phyloP scores from a whole-genome alignment of 2,888 invertebrate genomes.

The Drosophila pseudotalamancana region DNA sequence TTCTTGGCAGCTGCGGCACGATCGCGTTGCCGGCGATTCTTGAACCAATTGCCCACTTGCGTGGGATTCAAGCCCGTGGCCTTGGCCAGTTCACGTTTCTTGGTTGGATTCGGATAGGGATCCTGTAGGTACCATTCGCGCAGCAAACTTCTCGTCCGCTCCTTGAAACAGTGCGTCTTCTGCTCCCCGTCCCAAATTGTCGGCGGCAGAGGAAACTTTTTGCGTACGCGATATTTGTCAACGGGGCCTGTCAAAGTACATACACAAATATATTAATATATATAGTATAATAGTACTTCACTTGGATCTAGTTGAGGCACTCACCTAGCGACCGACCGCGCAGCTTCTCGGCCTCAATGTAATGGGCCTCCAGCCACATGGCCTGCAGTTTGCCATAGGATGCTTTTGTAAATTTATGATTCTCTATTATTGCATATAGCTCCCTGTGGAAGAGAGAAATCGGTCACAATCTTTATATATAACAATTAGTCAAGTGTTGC shows the following conservation, averaged over 20 bases:
- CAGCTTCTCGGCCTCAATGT: conserved; percentile 95
- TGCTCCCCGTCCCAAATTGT: conserved; percentile 99
- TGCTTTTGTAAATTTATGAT: conserved; percentile 94
- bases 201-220: conserved; percentile 96
- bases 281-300: not conserved
- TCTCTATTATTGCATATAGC: conserved; percentile 94
- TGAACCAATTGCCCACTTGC: conserved; percentile 97
- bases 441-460: conserved; percentile 85
- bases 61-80: conserved; percentile 96
- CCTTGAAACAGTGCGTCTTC: conserved; percentile 98
- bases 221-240: conserved; percentile 96
- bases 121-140: conserved; percentile 99
- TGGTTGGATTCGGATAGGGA: conserved; percentile 97
- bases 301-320: conserved; percentile 14
- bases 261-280: not conserved
- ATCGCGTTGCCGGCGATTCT: conserved; percentile 94
- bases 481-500: conserved; percentile 1
- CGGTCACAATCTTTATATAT: not conserved
- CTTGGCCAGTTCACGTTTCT: conserved; percentile 95
- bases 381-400: conserved; percentile 95
- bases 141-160: conserved; percentile 96
- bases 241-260: conserved; percentile 88
- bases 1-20: conserved; percentile 98
- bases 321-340: conserved; percentile 92
- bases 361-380: conserved; percentile 97